These are phyloP conservation scores for Erebia epiphron DNA, from an alignment of 2,888 invertebrate species.

Conservation along the genomic window DNA sequence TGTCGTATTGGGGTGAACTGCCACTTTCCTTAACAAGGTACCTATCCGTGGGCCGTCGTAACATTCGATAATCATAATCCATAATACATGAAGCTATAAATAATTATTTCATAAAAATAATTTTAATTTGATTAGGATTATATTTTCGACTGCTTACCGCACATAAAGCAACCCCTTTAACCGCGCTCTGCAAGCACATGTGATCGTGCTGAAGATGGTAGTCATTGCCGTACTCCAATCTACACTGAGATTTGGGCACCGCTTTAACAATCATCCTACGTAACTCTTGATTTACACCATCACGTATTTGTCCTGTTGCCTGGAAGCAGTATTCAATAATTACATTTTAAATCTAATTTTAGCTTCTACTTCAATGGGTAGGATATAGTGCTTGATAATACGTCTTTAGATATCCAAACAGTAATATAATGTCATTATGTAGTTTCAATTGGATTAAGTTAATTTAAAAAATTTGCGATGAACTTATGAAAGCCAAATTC, in stretches of 20 bases:
- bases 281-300: constrained; percentile 73
- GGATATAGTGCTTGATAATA: too few relatives aligned
- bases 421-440: too few relatives aligned
- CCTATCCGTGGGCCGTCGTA: too few relatives aligned
- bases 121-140: background rate
- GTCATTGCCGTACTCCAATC: constrained; percentile 68
- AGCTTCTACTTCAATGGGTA: too few relatives aligned
- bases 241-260: constrained; percentile 58
- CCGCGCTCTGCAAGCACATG: constrained; percentile 65
- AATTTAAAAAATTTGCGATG: background rate
- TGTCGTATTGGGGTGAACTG: too few relatives aligned
- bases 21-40: too few relatives aligned
- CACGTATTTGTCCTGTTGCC: constrained; percentile 72
- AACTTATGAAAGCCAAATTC: constrained; percentile 24
- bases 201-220: constrained; percentile 73
- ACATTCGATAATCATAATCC: too few relatives aligned
- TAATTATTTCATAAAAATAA: background rate
- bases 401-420: too few relatives aligned
- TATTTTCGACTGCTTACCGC: constrained; percentile 56
- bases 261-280: constrained; percentile 72
- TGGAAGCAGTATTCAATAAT: constrained; percentile 42
- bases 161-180: constrained; percentile 71
- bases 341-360: background rate
- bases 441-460: too few relatives aligned
- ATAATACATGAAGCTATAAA: background rate